phyloP scores from a whole-genome alignment of 2,113 vertebrate genomes.

The Sorex araneus region DNA sequence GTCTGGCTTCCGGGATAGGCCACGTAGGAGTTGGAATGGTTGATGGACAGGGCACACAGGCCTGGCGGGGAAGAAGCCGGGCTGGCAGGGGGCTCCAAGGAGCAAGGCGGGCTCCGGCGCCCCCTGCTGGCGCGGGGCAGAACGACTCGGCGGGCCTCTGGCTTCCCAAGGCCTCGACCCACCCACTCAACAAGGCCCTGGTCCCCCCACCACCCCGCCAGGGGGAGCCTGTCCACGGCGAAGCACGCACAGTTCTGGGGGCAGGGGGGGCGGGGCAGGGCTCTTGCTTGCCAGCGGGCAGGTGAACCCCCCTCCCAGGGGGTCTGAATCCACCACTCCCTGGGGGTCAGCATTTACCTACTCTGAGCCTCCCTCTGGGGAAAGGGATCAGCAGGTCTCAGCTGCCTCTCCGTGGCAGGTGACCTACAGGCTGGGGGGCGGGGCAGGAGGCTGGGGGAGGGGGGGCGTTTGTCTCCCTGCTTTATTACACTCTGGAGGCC shows the following conservation, averaged over 20 bases:
- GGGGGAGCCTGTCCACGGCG: too few species aligned
- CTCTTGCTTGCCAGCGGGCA: background rate
- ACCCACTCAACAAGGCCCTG: background rate
- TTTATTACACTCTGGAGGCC: background rate
- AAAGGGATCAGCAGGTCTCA: background rate
- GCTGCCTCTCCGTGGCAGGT: background rate
- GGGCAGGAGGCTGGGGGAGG: too few species aligned
- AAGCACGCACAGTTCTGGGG: background rate
- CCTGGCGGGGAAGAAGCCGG: conserved; percentile 86
- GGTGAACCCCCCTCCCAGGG: background rate
- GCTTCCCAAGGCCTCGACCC: too few species aligned
- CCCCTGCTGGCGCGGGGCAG: conserved; percentile 84
- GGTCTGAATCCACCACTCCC: background rate
- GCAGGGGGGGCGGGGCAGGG: too few species aligned
- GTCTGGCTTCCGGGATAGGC: conserved; percentile 95
- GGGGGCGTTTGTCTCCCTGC: background rate
- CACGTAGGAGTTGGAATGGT: conserved; percentile 97
- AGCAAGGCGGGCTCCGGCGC: conserved; percentile 66
- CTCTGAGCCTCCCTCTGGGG: background rate
- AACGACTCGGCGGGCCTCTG: background rate
- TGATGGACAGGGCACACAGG: conserved; percentile 96
- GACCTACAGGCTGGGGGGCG: background rate
- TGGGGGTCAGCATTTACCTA: background rate
- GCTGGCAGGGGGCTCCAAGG: background rate
- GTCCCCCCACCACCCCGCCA: too few species aligned